A percentile compares a stretch with the other conserved stretches of the same genome.
Conservation (phyloP, 2,888 invertebrate genomes). For the Melanotus villosus region DNA sequence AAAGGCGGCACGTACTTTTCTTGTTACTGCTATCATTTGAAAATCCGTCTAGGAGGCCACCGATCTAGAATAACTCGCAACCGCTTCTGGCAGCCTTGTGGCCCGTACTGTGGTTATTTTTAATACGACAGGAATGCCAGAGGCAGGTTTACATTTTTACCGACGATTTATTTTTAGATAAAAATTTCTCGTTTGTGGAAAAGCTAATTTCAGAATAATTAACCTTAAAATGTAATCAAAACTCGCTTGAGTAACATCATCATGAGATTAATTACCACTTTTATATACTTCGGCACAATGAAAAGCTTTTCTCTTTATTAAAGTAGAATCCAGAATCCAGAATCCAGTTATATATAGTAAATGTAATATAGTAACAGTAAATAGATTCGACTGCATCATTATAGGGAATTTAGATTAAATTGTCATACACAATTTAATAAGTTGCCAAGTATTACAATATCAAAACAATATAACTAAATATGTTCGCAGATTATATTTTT, state of each 20-base stretch:
- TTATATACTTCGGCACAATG: too few relatives aligned
- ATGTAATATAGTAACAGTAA: too few relatives aligned
- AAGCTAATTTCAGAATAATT: constrained; percentile 27
- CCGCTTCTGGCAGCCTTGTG: constrained; percentile 43
- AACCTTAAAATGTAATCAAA: constrained; percentile 4
- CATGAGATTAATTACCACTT: neutral
- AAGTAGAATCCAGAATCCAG: too few relatives aligned
- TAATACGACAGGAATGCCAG: constrained; percentile 45
- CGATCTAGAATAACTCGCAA: constrained; percentile 46
- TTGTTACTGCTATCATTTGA: constrained; percentile 5
- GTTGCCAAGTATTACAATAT: too few relatives aligned
- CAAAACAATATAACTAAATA: too few relatives aligned
- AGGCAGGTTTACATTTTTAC: constrained; percentile 40
- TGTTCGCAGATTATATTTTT: too few relatives aligned
- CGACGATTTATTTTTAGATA: constrained; percentile 31
- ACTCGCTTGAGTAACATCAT: neutral
- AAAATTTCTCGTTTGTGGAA: constrained; percentile 28
- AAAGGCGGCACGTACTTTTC: constrained; percentile 22
- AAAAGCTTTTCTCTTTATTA: too few relatives aligned
- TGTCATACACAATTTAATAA: too few relatives aligned
- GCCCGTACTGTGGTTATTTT: constrained; percentile 44
- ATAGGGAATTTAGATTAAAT: too few relatives aligned
- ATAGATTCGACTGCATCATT: too few relatives aligned
- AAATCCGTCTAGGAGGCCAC: constrained; percentile 39
- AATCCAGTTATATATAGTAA: too few relatives aligned